Percentiles rank a stretch among this genome's conserved stretches.
Conservation (phyloP, 2,797 vertebrate genomes). For the Linurgus olivaceus region DNA sequence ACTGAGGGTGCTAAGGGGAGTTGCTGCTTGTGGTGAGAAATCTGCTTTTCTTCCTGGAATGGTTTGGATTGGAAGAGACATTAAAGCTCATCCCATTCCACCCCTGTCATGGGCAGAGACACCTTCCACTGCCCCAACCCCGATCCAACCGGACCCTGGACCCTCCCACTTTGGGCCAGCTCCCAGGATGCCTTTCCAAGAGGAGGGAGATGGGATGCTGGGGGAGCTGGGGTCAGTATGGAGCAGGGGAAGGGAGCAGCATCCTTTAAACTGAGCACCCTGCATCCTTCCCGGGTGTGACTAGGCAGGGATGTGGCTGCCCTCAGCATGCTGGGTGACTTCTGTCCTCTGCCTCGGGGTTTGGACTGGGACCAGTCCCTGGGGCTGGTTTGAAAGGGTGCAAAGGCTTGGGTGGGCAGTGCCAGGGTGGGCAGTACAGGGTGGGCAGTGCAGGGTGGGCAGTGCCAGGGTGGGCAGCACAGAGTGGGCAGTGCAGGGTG, state of each 20-base stretch:
- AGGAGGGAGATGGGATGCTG: not conserved
- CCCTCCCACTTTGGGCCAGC: not conserved
- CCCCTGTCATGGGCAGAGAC: not conserved
- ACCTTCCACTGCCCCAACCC: not conserved
- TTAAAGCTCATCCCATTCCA: not conserved
- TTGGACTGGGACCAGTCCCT: not conserved
- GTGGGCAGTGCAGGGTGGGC: too few relatives aligned
- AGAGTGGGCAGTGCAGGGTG: too few relatives aligned
- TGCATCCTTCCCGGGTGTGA: rapidly evolving
- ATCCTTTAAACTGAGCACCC: not conserved
- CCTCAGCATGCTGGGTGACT: rapidly evolving
- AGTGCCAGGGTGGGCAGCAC: too few relatives aligned
- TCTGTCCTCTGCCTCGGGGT: not conserved
- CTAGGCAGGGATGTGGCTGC: rapidly evolving
- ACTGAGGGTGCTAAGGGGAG: not conserved
- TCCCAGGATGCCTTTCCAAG: not conserved
- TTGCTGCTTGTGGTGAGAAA: not conserved
- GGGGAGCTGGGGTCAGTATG: not conserved
- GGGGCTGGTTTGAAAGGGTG: too few relatives aligned
- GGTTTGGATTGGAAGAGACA: not conserved
- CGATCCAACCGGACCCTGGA: rapidly evolving
- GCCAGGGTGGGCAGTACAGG: too few relatives aligned
- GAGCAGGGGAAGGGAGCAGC: not conserved
- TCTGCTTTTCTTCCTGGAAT: not conserved
- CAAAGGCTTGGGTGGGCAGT: too few relatives aligned